Evolutionary conservation across 2,888 invertebrate species (phyloP).

Genomic region (Meghimatium bilineatum): DNA sequence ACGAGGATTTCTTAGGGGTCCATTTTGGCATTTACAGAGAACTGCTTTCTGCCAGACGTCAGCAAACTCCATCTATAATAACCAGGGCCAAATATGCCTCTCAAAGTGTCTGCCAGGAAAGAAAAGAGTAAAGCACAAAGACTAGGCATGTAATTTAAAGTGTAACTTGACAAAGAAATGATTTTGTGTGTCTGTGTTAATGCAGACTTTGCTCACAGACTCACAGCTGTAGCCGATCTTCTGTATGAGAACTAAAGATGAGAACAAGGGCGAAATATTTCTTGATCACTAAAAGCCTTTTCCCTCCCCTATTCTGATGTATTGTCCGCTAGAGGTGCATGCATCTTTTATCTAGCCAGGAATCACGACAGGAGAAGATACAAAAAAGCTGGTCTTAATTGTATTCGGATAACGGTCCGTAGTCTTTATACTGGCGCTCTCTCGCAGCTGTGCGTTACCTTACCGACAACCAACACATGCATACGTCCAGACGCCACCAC

Average conservation of each 20-base stretch:
- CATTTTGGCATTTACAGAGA: constrained; percentile 15
- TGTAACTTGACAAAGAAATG: constrained; percentile 42
- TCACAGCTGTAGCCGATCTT: constrained; percentile 33
- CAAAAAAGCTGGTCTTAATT: constrained; percentile 43
- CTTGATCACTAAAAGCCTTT: constrained; percentile 35
- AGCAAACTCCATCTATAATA: constrained; percentile 25
- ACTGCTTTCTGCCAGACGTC: constrained; percentile 25
- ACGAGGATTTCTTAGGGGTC: constrained; percentile 18
- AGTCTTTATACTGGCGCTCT: constrained; percentile 8
- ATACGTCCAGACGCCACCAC: constrained; percentile 32
- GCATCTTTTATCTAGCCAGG: constrained; percentile 46
- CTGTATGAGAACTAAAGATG: constrained; percentile 2
- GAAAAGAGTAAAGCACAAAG: constrained; percentile 38
- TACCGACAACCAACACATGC: constrained; percentile 31
- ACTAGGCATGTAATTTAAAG: constrained; percentile 41
- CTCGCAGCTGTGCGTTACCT: constrained; percentile 43
- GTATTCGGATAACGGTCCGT: constrained; percentile 34
- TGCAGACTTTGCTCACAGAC: constrained; percentile 5
- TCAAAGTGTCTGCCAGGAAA: neutral
- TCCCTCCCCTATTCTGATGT: constrained; percentile 26
- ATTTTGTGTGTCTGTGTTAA: constrained; percentile 38
- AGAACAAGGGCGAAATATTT: constrained; percentile 27
- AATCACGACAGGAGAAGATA: constrained; percentile 39
- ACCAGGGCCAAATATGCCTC: constrained; percentile 25
- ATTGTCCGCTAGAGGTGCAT: constrained; percentile 37